Percentiles rank a stretch among this genome's conserved stretches.
These are phyloP conservation scores for Corynorhinus townsendii DNA, from an alignment of 2,113 vertebrate genomes.

Conservation along the genomic window DNA sequence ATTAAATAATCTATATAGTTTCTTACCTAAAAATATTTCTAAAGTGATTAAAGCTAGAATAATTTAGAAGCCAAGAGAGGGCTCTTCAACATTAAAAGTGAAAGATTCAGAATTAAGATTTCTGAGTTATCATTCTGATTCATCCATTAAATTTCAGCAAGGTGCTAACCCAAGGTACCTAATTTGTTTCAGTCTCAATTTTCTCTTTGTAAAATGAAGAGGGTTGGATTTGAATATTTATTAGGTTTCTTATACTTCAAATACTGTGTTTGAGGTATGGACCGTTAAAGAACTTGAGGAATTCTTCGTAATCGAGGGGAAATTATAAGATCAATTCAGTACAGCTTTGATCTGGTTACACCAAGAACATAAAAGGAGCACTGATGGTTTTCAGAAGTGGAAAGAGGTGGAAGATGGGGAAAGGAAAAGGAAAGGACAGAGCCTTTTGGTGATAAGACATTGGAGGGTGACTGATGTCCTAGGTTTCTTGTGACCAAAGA, in stretches of 20 bases:
- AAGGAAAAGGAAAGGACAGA: background rate
- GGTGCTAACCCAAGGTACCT: background rate
- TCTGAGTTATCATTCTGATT: background rate
- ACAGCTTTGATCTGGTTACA: background rate
- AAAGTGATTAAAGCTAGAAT: background rate
- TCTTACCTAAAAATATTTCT: background rate
- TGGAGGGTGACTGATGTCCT: background rate
- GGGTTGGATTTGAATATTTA: background rate
- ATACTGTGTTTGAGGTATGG: background rate
- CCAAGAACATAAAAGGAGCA: background rate
- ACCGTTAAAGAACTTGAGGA: background rate
- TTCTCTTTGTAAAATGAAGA: background rate
- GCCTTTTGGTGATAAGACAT: background rate
- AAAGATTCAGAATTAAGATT: background rate
- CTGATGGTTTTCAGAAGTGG: background rate
- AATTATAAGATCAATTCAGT: too few relatives aligned
- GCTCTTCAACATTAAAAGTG: background rate
- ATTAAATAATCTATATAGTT: background rate
- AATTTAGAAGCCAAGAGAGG: background rate
- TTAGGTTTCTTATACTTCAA: background rate
- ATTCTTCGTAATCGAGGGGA: background rate
- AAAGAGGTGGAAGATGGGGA: background rate
- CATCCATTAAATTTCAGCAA: background rate
- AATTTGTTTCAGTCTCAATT: background rate
- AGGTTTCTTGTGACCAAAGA: background rate